These are phyloP conservation scores for Hirundichthys speculiger DNA, from an alignment of 2,113 vertebrate genomes.

Conservation along the genomic window DNA sequence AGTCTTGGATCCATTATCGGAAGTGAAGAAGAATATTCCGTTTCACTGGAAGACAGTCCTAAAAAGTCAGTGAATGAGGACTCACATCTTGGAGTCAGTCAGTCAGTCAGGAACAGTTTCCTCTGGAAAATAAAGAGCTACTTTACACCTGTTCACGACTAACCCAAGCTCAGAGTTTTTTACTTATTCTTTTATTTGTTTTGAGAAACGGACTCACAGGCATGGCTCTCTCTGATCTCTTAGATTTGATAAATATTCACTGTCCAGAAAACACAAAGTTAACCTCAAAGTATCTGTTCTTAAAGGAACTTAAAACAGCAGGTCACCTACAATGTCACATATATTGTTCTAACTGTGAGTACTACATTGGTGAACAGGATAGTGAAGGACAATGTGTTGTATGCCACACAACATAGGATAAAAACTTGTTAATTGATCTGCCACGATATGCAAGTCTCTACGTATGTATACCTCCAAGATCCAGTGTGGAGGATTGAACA, in stretches of 20 bases:
- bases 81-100: background rate
- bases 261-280: constrained; percentile 33
- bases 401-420: constrained; percentile 35
- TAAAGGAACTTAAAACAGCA: constrained; percentile 38
- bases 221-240: constrained; percentile 30
- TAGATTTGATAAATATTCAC: constrained; percentile 41
- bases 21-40: background rate
- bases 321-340: constrained; percentile 35
- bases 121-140: background rate
- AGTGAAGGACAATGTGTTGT: constrained; percentile 35
- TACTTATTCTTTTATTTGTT: background rate
- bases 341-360: constrained; percentile 47
- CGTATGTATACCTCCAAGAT: no score
- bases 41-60: background rate
- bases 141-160: constrained; percentile 36
- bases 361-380: constrained; percentile 31
- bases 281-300: constrained; percentile 43
- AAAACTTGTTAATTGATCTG: no score
- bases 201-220: constrained; percentile 19
- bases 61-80: background rate
- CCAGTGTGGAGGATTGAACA: no score
- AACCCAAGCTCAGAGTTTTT: constrained; percentile 46
- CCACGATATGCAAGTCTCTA: no score
- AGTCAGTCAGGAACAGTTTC: background rate
- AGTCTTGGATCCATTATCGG: background rate